These are phyloP conservation scores for Bombus pascuorum DNA, from an alignment of 1,140 invertebrate genomes.

Conservation along the genomic window DNA sequence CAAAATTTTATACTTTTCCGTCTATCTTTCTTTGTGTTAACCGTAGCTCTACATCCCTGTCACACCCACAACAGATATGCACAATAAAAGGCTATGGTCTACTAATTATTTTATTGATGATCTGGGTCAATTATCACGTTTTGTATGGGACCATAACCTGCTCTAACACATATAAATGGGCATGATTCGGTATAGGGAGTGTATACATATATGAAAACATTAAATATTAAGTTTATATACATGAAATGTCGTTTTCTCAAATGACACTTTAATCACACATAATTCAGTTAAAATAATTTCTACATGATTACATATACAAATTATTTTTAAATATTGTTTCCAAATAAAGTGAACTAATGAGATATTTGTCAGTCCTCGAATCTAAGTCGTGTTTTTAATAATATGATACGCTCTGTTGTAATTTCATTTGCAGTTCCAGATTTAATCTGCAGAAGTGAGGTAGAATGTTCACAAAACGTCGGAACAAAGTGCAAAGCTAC, in stretches of 20 bases:
- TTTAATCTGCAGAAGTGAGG: no score
- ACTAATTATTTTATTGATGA: neutral
- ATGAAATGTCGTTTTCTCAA: neutral
- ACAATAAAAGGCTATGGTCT: neutral
- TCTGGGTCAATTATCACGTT: neutral
- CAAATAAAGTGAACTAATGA: neutral
- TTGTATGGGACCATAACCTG: neutral
- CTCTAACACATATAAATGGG: no score
- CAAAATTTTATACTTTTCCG: no score
- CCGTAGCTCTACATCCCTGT: neutral
- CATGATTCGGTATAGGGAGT: fast-evolving
- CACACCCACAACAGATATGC: neutral
- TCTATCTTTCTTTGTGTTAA: neutral
- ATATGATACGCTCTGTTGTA: no score
- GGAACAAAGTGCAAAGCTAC: no score
- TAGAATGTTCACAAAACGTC: no score
- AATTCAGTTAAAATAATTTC: neutral
- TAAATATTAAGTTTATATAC: neutral
- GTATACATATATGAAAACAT: no score
- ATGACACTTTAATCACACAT: no score
- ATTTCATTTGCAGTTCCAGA: no score
- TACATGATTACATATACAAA: neutral
- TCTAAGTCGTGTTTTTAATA: no score
- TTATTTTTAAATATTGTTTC: neutral
- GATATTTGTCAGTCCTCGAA: no score